phyloP scores from a whole-genome alignment of 2,797 vertebrate species.

The Linurgus olivaceus region DNA sequence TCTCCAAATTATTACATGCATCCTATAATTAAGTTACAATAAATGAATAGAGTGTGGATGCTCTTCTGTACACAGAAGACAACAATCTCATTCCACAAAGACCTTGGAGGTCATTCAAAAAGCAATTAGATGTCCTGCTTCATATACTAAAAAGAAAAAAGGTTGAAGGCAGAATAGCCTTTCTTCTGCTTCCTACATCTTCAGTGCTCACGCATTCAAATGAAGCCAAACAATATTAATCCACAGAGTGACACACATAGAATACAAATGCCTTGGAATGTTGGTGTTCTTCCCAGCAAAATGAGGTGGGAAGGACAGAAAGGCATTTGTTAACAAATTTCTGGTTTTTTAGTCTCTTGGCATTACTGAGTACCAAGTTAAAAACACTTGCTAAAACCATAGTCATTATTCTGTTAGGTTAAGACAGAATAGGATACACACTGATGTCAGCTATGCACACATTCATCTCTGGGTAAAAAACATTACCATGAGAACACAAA shows the following conservation, averaged over 20 bases:
- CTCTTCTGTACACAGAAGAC: conserved; percentile 74
- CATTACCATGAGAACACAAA: neutral
- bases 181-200: conserved; percentile 46
- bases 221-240: conserved; percentile 48
- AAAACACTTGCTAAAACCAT: neutral
- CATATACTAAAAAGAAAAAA: conserved; percentile 66
- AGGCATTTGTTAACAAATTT: neutral
- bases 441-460: neutral
- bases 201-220: conserved; percentile 44
- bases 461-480: neutral
- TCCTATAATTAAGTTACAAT: conserved; percentile 81
- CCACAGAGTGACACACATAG: neutral
- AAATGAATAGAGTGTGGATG: conserved; percentile 77
- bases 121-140: conserved; percentile 78
- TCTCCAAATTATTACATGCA: conserved; percentile 80
- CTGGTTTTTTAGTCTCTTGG: neutral
- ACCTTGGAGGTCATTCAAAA: conserved; percentile 78
- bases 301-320: neutral
- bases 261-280: conserved; percentile 8
- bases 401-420: neutral
- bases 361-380: neutral
- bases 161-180: conserved; percentile 31
- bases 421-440: neutral
- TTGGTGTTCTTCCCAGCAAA: conserved; percentile 11
- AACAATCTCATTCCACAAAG: conserved; percentile 79